Percentiles rank a stretch among this genome's conserved stretches.
phyloP scores from a whole-genome alignment of 2,113 vertebrate species.

The Mustela nigripes region DNA sequence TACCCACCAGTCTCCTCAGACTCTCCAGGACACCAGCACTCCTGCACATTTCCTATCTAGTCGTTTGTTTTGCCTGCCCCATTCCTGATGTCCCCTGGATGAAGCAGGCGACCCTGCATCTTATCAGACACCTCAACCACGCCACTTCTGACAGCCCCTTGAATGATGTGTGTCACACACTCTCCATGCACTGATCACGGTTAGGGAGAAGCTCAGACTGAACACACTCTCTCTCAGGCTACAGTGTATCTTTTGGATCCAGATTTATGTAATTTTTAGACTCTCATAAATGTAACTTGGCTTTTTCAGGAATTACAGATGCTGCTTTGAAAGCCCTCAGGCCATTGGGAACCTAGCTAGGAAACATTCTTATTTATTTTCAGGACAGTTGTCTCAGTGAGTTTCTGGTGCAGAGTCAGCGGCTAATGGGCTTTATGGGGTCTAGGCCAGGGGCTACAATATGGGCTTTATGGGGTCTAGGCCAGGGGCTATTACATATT shows the following conservation, averaged over 20 bases:
- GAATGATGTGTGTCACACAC: neutral
- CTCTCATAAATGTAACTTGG: neutral
- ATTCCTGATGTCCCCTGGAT: neutral
- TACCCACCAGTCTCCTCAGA: neutral
- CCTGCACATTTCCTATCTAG: neutral
- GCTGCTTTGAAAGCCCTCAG: slow-evolving; percentile 37
- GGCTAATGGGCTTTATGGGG: neutral
- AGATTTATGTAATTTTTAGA: slow-evolving; percentile 21
- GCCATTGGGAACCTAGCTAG: neutral
- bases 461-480: neutral
- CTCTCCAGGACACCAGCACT: neutral
- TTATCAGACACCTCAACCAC: neutral
- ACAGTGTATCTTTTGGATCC: neutral
- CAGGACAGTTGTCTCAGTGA: neutral
- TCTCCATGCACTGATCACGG: neutral
- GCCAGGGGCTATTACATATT: neutral
- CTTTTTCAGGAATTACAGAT: slow-evolving; percentile 14
- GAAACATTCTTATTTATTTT: neutral
- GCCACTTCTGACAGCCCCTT: neutral
- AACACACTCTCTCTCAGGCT: neutral
- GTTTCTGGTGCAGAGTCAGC: slow-evolving; percentile 2
- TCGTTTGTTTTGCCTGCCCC: neutral
- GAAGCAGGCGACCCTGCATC: neutral
- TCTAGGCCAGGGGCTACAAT: neutral
- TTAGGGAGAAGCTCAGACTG: neutral